Conservation (phyloP, 2,113 vertebrate genomes). For the Panthera tigris region DNA sequence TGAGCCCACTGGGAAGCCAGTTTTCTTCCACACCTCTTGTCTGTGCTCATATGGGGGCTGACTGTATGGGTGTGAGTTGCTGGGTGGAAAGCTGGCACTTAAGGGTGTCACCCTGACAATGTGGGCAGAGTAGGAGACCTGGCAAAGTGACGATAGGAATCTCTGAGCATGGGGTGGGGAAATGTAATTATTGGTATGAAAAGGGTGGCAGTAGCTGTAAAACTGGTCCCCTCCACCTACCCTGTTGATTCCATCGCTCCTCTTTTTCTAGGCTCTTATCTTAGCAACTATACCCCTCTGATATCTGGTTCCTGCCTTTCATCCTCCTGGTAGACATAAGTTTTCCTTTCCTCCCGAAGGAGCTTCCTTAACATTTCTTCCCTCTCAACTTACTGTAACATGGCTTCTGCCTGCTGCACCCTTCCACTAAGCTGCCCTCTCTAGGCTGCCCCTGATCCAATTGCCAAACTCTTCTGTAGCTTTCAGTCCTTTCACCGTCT, state of each 20-base stretch:
- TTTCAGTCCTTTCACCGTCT: background rate
- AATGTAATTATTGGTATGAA: background rate
- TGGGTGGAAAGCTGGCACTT: conserved; percentile 36
- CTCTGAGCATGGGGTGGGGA: conserved; percentile 37
- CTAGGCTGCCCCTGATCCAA: background rate
- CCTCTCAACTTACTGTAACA: background rate
- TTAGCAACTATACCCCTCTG: background rate
- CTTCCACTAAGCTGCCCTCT: background rate
- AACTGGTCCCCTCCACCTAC: conserved; percentile 48
- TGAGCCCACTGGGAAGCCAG: background rate
- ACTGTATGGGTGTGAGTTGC: conserved; percentile 40
- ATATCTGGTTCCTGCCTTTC: background rate
- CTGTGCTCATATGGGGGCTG: background rate
- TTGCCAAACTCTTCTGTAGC: background rate
- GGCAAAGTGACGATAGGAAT: conserved; percentile 53
- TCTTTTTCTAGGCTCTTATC: background rate
- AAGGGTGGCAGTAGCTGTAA: conserved; percentile 39
- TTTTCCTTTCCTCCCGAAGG: background rate
- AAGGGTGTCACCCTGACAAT: conserved; percentile 59
- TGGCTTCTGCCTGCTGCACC: background rate
- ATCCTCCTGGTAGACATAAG: background rate
- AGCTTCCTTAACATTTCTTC: background rate
- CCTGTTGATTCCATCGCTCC: conserved; percentile 11
- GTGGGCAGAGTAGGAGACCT: conserved; percentile 45
- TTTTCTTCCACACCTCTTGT: background rate